These are phyloP conservation scores for Sardinella longiceps DNA, from an alignment of 2,797 vertebrate species.

Conservation along the genomic window DNA sequence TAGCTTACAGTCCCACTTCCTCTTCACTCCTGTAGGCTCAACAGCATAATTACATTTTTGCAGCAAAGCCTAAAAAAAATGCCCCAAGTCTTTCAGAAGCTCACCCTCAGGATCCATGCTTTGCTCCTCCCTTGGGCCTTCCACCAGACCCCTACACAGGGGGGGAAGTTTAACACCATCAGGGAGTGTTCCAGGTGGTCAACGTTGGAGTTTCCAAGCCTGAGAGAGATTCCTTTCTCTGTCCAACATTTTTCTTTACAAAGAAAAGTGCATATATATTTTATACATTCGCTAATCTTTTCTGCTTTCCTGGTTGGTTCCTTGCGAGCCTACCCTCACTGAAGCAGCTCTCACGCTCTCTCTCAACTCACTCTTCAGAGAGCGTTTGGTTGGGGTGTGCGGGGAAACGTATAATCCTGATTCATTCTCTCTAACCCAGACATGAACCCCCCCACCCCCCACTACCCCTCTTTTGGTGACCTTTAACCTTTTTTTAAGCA, in stretches of 20 bases:
- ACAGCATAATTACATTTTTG: constrained; percentile 72
- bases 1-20: constrained; percentile 66
- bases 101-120: constrained; percentile 61
- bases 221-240: constrained; percentile 56
- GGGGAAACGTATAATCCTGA: constrained; percentile 78
- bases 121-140: constrained; percentile 57
- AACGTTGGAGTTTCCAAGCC: constrained; percentile 72
- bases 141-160: constrained; percentile 26
- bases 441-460: constrained; percentile 56
- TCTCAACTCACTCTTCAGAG: constrained; percentile 34
- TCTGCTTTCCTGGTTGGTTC: constrained; percentile 59
- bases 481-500: constrained; percentile 83
- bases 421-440: constrained; percentile 83
- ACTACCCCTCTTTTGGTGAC: constrained; percentile 73
- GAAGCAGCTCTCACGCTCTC: constrained; percentile 56
- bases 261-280: not conserved
- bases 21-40: constrained; percentile 67
- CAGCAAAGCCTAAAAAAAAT: constrained; percentile 65
- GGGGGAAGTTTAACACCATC: constrained; percentile 36
- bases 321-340: constrained; percentile 54
- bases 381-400: constrained; percentile 58
- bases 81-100: constrained; percentile 55
- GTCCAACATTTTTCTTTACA: constrained; percentile 51
- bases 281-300: constrained; percentile 43
- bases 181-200: constrained; percentile 76